Conservation (phyloP, 1,140 invertebrate species). For the Araneus ventricosus region DNA sequence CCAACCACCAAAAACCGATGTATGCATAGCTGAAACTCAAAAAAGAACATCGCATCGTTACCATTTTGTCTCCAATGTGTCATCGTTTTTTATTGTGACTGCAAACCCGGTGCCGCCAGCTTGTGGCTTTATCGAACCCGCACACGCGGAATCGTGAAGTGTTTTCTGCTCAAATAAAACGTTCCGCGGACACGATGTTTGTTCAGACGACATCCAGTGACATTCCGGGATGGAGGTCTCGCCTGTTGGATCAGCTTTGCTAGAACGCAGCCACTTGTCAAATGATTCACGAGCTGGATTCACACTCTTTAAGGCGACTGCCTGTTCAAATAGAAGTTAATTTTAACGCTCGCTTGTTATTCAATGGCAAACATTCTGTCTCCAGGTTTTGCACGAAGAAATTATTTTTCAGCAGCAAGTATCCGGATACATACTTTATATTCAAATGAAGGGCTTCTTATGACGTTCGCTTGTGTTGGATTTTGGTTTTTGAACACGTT, state of each 20-base stretch:
- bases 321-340: background rate
- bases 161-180: background rate
- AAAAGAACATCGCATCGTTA: background rate
- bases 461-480: no score
- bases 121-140: background rate
- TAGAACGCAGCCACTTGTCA: background rate
- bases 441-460: no score
- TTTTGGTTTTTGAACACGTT: no score
- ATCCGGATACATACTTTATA: no score
- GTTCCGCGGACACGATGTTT: background rate
- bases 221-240: background rate
- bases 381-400: background rate
- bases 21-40: background rate
- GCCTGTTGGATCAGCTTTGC: background rate
- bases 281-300: background rate
- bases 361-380: background rate
- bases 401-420: no score
- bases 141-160: background rate
- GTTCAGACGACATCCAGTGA: background rate
- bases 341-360: background rate
- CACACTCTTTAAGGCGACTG: background rate
- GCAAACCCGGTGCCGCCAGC: background rate
- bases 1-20: no score
- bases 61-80: background rate
- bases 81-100: background rate